A percentile compares a stretch with the other conserved stretches of the same genome.
Conservation (phyloP, 2,888 invertebrate species). For the Amphipyra berbera region DNA sequence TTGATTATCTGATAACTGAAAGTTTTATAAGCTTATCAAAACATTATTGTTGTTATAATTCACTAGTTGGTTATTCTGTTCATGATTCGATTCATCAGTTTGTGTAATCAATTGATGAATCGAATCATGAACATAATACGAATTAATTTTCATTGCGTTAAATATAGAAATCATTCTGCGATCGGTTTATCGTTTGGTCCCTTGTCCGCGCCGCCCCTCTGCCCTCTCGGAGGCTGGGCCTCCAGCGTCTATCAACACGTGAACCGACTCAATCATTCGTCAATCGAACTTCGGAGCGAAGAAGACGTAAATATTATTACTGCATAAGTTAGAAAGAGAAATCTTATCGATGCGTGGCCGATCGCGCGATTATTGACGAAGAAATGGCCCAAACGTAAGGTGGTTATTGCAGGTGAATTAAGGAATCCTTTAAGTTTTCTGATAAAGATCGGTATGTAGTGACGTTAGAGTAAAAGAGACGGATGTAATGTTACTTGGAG, state of each 20-base stretch:
- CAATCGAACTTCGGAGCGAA: slow-evolving; percentile 77
- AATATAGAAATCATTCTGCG: slow-evolving; percentile 30
- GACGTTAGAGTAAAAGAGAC: slow-evolving; percentile 74
- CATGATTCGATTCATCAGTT: not conserved
- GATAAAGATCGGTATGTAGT: slow-evolving; percentile 65
- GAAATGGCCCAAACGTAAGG: slow-evolving; percentile 78
- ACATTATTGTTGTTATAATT: not conserved
- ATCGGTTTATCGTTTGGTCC: slow-evolving; percentile 59
- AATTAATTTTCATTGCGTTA: slow-evolving; percentile 7
- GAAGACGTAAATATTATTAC: slow-evolving; percentile 76
- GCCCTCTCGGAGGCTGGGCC: slow-evolving; percentile 73
- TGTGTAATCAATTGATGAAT: too few relatives aligned
- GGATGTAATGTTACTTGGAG: slow-evolving; percentile 69
- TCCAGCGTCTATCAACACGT: slow-evolving; percentile 77
- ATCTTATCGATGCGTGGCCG: slow-evolving; percentile 63
- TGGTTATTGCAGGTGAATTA: slow-evolving; percentile 74
- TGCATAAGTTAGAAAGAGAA: slow-evolving; percentile 73
- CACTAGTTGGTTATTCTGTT: not conserved
- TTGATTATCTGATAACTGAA: too few relatives aligned
- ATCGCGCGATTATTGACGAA: slow-evolving; percentile 76
- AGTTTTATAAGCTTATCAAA: not conserved
- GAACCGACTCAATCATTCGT: slow-evolving; percentile 84
- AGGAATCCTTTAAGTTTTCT: slow-evolving; percentile 64
- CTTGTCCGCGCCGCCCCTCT: slow-evolving; percentile 63
- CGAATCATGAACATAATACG: not conserved